Evolutionary conservation across 1,140 invertebrate genomes (phyloP), one percentile per base, ranked within the genome.

Genomic region (Lucilia sericata): DNA sequence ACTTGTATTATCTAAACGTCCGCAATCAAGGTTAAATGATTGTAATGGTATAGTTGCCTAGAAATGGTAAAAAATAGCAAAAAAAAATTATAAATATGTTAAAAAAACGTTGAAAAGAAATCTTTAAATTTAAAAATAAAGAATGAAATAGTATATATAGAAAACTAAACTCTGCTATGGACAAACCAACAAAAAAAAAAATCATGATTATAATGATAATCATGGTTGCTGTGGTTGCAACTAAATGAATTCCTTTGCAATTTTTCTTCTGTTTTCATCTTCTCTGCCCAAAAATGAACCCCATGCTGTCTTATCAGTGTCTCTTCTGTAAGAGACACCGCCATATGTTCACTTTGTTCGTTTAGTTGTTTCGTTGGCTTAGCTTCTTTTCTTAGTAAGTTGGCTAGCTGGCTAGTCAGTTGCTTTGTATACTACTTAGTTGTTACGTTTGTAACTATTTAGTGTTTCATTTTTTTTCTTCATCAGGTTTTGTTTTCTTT

Each of bases 11-110:
- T 90, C 89, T 84, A 83, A 86, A 85, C 86, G 89, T 88, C 88
- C 87, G 87, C 89, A 88, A 87, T 90, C 88, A 91, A 91, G 87
- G 88, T 89, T 90, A 88, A 91, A 91, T 85, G 90, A 91, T 86
- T 91, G 90, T 86, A 91, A 85, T 87, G 90, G 90, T 88, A 91
- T 91, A 85, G 88, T 90, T 86, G 89, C 87, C 90, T 91, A 88
- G 19, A 86, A 86, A 85, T 80, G 65, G 80, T 82, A 84, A 70
- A 84, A 17, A 42, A n/a, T n/a, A n/a, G n/a, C n/a, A n/a, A n/a
- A n/a, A n/a, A n/a, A n/a, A n/a, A n/a, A n/a, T n/a, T n/a, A n/a
- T n/a, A n/a, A 42, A 42, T 42, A 42, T 42, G 42, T 42, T 42
- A 85, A 36, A 84, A 82, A 12, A 47, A 25, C 21, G 21, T 10